Percentiles rank a stretch among this genome's conserved stretches.
These are phyloP conservation scores for Upupa epops DNA, from an alignment of 2,113 vertebrate genomes.

Conservation along the genomic window DNA sequence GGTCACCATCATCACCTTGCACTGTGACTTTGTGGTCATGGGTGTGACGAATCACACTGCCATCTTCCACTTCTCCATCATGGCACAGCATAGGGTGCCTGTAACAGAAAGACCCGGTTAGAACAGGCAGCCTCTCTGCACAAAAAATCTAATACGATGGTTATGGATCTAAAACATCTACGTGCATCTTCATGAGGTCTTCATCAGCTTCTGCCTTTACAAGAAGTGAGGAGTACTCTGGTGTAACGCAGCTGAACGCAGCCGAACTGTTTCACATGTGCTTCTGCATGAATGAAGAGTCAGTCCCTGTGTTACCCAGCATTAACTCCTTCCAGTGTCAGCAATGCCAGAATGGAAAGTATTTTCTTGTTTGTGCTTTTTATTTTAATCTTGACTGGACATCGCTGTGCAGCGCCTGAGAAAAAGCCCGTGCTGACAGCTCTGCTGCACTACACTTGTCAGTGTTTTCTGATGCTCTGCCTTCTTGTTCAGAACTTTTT, in stretches of 20 bases:
- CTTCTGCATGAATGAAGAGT: not conserved
- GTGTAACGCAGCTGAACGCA: not conserved
- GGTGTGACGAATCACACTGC: fast-evolving
- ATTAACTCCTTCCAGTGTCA: not conserved
- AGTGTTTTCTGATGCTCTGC: not conserved
- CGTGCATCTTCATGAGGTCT: not conserved
- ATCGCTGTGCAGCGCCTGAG: not conserved
- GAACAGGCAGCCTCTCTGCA: not conserved
- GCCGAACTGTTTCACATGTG: not conserved
- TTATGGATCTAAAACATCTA: not conserved
- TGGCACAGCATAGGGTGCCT: not conserved
- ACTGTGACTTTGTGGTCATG: not conserved
- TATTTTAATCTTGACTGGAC: not conserved
- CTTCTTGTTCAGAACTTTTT: not conserved
- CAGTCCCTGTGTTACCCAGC: not conserved
- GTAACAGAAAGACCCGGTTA: not conserved
- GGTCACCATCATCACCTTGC: not conserved
- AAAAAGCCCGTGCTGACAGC: not conserved
- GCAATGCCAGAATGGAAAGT: not conserved
- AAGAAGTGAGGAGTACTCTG: not conserved
- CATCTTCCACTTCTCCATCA: not conserved
- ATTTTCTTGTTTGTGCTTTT: not conserved
- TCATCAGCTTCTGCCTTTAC: not conserved
- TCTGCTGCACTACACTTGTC: not conserved
- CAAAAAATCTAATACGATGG: not conserved